Evolutionary conservation across 2,888 invertebrate species (phyloP), one percentile per base, ranked within the genome.

Genomic region (Pedicia rivosa): DNA sequence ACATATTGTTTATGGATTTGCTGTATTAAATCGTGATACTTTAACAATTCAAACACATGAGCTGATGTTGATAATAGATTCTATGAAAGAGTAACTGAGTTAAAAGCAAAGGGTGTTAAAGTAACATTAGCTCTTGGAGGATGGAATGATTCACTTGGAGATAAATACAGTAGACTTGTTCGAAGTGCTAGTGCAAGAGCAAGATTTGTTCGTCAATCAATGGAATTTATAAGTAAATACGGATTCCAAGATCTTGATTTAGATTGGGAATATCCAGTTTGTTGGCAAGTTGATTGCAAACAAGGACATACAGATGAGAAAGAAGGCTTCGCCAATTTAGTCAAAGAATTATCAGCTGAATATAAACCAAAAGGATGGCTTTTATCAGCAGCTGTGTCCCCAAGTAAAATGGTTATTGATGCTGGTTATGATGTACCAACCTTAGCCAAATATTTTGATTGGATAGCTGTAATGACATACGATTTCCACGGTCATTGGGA

Each of bases 221-320:
- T 78, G 2, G 64, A 68, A 41, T 78, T 80, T 48, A 59, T 83
- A 30, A 70, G 73, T 40, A 71, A 74, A 53, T 77, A 79, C 63
- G 68, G 70, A 35, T 86, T 87, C 50, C 82, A 87, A 49, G 87
- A 87, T 3, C 60, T 86, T 14, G 86, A 87, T 53, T 60, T 86
- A 32, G 83, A 84, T 49, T 87, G 84, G 84, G 84, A 86, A 52
- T 86, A 84, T 58, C 86, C 86, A 5, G 77, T 74, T 41, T 82
- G 82, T 51, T 78, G 77, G 72, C 78, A 81, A 64, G 78, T 78
- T 4, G 60, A 62, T 37, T 62, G 62, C 22, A 41, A 50, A 1
- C 59, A 66, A 46, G 74, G 74, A 1, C 68, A 74, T 4, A 62
- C 65, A 9, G 65, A 69, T 1, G 82, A 83, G 48, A 78, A 74